phyloP scores from a whole-genome alignment of 1,140 invertebrate species.

The Psix sp. region DNA sequence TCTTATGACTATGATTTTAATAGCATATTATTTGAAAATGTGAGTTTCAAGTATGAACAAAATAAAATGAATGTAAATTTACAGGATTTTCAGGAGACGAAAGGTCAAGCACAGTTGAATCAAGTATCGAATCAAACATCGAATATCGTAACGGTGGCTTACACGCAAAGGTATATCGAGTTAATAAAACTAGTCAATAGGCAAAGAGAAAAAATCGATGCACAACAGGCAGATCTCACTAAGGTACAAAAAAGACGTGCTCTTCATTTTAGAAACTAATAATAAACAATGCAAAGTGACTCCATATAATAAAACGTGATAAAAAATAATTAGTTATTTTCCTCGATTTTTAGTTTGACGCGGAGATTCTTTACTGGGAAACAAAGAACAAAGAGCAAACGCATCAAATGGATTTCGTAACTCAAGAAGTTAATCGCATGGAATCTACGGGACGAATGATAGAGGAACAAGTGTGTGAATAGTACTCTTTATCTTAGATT shows the following conservation, averaged over 20 bases:
- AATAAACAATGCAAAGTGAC: neutral
- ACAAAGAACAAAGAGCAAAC: slow-evolving; percentile 90
- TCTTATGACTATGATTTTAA: too few species aligned
- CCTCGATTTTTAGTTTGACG: slow-evolving; percentile 82
- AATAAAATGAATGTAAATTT: slow-evolving; percentile 25
- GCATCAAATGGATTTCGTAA: slow-evolving; percentile 88
- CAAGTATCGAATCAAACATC: slow-evolving; percentile 70
- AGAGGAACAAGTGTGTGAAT: slow-evolving; percentile 83
- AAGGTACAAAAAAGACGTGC: too few species aligned
- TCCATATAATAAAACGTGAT: neutral
- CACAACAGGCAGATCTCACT: slow-evolving; percentile 92
- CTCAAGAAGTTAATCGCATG: slow-evolving; percentile 87
- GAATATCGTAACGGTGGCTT: slow-evolving; percentile 76
- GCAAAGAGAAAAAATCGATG: slow-evolving; percentile 91
- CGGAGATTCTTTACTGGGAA: slow-evolving; percentile 93
- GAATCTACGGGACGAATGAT: slow-evolving; percentile 85
- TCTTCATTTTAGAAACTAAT: too few species aligned
- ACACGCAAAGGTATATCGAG: slow-evolving; percentile 80
- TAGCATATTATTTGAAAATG: too few species aligned
- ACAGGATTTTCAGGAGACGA: slow-evolving; percentile 76
- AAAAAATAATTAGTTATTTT: neutral
- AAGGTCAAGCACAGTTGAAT: slow-evolving; percentile 67
- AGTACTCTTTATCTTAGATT: neutral
- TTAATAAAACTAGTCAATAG: slow-evolving; percentile 91
- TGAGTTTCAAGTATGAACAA: too few species aligned